phyloP scores from a whole-genome alignment of 30 jellyfish, hydroid and myxozoan genomes.

The Rhopilema esculentum region DNA sequence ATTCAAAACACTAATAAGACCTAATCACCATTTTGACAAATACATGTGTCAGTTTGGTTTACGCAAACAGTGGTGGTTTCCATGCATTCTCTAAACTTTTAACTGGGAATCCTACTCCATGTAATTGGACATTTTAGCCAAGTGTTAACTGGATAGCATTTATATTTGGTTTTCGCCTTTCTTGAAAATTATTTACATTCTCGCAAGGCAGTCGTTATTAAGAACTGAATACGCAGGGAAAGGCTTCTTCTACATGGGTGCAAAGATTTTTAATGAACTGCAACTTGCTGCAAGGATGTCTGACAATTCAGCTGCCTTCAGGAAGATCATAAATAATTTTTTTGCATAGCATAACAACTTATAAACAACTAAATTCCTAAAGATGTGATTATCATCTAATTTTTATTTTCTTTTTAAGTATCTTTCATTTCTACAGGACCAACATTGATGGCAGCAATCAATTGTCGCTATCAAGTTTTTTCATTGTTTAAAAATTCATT shows the following conservation, averaged over 20 bases:
- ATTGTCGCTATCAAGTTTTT: constrained; percentile 40
- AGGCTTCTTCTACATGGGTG: constrained; percentile 67
- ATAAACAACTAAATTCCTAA: constrained; percentile 6
- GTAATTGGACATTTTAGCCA: no score
- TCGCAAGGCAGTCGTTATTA: constrained; percentile 36
- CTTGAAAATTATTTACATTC: no score
- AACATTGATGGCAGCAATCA: constrained; percentile 29
- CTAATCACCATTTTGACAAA: neutral
- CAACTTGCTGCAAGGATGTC: constrained; percentile 65
- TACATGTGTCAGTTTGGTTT: neutral
- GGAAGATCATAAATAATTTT: constrained; percentile 19
- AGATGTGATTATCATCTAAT: constrained; percentile 13
- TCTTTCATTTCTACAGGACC: constrained; percentile 45
- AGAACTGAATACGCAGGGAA: constrained; percentile 59
- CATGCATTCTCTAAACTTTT: neutral
- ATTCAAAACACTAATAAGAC: neutral
- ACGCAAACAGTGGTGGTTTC: neutral
- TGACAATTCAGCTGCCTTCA: constrained; percentile 40
- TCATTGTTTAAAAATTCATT: no score
- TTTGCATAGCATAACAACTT: constrained; percentile 22
- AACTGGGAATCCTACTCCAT: no score
- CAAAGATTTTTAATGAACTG: constrained; percentile 54
- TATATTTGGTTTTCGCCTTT: no score
- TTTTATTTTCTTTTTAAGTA: constrained; percentile 28
- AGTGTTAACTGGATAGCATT: no score